Base-by-base conservation (phyloP, 2,797 vertebrate species). In the Pseudopleuronectes americanus region DNA sequence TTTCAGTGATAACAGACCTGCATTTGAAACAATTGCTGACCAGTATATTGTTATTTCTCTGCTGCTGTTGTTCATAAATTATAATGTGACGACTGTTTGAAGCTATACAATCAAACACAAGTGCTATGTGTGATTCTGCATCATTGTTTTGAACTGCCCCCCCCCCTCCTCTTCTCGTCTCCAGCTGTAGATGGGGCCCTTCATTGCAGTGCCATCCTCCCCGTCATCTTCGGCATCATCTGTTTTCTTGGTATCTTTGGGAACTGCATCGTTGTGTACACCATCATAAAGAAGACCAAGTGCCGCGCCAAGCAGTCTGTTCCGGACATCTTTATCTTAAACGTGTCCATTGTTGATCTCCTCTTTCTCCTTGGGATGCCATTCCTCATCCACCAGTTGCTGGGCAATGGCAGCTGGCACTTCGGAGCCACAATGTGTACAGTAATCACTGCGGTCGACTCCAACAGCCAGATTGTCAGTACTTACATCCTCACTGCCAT, bases 391-490 rank as follows among this genome's bases (percentile, higher is more conserved):
- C 96, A 97, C 74, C 96, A 96, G 86, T 93, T 97, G 83, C 85
- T 96, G 54, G 96, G 96, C 52, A 94, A 96, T 0, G 95, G 96
- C 4, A 94, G 93, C 0, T 97, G 96, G 96, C 93, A 94, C 74
- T 97, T 97, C 9, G 96, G 96, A 3, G 93, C 93, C 3, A 56
- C 92, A 0, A 90, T 96, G 71, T 96, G 96, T 74, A 96, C 95
- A 0, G 91, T 96, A 75, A 96, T 96, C 88, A 96, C 95, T 0
- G 94, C 95, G 0, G 88, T 96, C 3, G 96, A 96, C 89, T 96
- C 95, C n/a, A 95, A 96, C 83, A 96, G 96, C 78, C 96, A 97
- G 85, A 95, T 96, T 5, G 95, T 96, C 56, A 96, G 96, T 76
- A 97, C 96, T 21, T 96, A 97, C 80, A 96, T 97, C 83, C 93